These are phyloP conservation scores for Turdus rufiventris DNA, from an alignment of 2,113 vertebrate genomes.

Conservation along the genomic window DNA sequence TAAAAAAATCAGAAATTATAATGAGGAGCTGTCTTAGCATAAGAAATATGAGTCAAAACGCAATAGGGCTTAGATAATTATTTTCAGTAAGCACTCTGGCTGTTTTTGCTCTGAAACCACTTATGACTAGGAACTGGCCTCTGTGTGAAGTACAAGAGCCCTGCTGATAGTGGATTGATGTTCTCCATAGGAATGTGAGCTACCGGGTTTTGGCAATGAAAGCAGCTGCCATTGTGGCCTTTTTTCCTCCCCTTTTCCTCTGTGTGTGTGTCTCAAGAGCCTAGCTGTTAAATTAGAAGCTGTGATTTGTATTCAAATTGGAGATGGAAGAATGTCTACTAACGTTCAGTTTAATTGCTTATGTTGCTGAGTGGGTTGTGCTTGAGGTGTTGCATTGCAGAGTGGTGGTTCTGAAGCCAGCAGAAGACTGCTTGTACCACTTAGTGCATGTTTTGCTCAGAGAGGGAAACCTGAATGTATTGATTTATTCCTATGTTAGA, in stretches of 20 bases:
- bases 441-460: neutral
- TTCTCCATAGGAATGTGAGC: neutral
- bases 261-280: neutral
- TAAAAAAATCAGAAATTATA: neutral
- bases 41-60: neutral
- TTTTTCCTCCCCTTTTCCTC: neutral
- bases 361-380: neutral
- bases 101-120: neutral
- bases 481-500: neutral
- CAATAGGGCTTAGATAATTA: neutral
- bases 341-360: neutral
- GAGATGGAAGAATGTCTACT: neutral
- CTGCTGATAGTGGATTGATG: constrained; percentile 24
- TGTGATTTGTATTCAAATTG: neutral
- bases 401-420: neutral
- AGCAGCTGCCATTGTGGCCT: neutral
- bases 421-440: neutral
- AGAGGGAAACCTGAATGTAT: neutral
- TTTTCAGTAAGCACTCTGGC: neutral
- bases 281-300: neutral
- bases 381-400: neutral
- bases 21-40: neutral
- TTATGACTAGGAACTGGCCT: neutral
- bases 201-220: neutral
- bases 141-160: constrained; percentile 14